These are phyloP conservation scores for Dicaeum eximium DNA, from an alignment of 2,113 vertebrate species.

Conservation along the genomic window DNA sequence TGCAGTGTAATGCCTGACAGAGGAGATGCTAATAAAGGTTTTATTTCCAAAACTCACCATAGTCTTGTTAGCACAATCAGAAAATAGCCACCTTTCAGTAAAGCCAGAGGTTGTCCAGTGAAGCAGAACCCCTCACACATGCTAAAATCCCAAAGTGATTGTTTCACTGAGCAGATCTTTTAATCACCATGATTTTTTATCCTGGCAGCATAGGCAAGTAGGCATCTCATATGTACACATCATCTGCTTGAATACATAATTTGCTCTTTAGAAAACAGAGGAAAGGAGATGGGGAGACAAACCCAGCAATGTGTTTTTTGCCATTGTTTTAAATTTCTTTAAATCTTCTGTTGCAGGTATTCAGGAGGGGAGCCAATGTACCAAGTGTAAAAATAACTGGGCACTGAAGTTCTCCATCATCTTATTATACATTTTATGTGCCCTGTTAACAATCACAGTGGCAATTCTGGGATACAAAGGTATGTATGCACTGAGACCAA, in stretches of 20 bases:
- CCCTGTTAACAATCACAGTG: constrained; percentile 90
- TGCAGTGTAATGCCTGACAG: not conserved
- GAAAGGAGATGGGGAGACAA: not conserved
- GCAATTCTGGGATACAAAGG: constrained; percentile 96
- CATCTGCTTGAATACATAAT: not conserved
- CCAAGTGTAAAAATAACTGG: constrained; percentile 96
- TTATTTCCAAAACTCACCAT: not conserved
- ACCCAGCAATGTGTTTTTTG: not conserved
- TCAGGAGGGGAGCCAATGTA: constrained; percentile 94
- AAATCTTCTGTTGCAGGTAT: constrained; percentile 84
- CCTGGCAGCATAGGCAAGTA: not conserved
- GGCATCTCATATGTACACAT: not conserved
- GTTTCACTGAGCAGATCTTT: not conserved
- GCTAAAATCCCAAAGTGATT: not conserved
- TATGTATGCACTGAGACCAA: constrained; percentile 57
- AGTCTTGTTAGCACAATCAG: not conserved
- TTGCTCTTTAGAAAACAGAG: not conserved
- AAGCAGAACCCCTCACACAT: not conserved
- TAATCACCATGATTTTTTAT: not conserved
- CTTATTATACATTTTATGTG: constrained; percentile 89
- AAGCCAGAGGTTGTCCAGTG: not conserved
- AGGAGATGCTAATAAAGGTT: not conserved
- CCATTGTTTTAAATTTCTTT: not conserved
- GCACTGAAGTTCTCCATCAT: constrained; percentile 93
- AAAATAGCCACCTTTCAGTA: not conserved